Evolutionary conservation across 1,140 invertebrate genomes (phyloP).

Genomic region (Cyclina sinensis): DNA sequence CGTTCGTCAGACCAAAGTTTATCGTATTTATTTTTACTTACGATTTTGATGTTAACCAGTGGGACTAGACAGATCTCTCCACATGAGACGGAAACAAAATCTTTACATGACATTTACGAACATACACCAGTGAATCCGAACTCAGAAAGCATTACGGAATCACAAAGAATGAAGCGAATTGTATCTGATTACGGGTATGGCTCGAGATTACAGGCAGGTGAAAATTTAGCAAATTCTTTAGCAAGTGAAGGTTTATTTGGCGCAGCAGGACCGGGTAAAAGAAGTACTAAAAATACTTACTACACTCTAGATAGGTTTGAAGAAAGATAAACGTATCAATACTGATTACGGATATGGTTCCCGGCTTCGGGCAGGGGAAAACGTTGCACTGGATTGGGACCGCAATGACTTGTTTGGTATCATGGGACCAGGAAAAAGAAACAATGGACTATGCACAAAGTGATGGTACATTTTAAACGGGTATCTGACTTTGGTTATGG

Average conservation of each 20-base stretch:
- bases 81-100: too few species aligned
- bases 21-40: too few species aligned
- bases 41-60: too few species aligned
- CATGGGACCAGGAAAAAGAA: neutral
- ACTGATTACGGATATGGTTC: slow-evolving; percentile 2
- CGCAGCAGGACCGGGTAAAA: neutral
- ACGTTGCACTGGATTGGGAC: neutral
- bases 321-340: neutral
- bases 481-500: too few species aligned
- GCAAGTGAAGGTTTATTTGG: slow-evolving; percentile 1
- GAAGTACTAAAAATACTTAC: neutral
- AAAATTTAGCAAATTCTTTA: slow-evolving; percentile 18
- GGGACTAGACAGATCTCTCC: too few species aligned
- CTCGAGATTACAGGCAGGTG: neutral
- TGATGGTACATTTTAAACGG: too few species aligned
- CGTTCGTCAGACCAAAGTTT: too few species aligned
- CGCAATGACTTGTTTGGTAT: neutral
- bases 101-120: too few species aligned
- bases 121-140: neutral
- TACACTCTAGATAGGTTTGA: neutral
- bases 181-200: slow-evolving; percentile 22
- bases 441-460: too few species aligned
- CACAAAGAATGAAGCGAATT: slow-evolving; percentile 29
- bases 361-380: neutral
- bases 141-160: neutral